Evolutionary conservation across 92 coral and sea anemone genomes (phyloP).

Genomic region (Parazoanthus swiftii): DNA sequence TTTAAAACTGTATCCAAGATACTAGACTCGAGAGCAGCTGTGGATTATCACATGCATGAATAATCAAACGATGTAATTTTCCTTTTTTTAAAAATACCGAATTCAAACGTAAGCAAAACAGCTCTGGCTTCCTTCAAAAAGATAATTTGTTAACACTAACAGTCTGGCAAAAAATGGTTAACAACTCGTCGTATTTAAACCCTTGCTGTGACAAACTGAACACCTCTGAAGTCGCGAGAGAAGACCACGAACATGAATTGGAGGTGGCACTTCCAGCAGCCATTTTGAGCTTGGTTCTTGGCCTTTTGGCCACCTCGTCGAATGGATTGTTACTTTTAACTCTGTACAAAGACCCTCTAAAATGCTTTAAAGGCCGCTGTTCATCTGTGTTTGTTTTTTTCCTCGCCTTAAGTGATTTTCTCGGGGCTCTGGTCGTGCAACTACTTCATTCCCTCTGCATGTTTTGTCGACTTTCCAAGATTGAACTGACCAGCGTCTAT

Average conservation of each 20-base stretch:
- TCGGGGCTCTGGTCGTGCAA: slow-evolving; percentile 59
- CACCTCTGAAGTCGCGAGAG: background rate
- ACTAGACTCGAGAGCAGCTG: background rate
- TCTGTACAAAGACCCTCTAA: slow-evolving; percentile 62
- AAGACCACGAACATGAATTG: background rate
- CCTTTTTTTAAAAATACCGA: background rate
- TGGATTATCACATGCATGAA: background rate
- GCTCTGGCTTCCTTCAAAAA: background rate
- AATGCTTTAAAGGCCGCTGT: slow-evolving; percentile 61
- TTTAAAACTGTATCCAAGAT: background rate
- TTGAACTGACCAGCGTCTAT: slow-evolving; percentile 2
- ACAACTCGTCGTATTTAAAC: background rate
- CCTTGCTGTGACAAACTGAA: background rate
- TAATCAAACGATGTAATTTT: background rate
- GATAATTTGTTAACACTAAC: background rate
- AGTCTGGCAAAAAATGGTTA: background rate
- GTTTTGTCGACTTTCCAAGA: slow-evolving; percentile 41
- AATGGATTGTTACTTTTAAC: slow-evolving; percentile 72
- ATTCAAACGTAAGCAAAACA: too few species aligned
- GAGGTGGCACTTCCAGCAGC: slow-evolving; percentile 47
- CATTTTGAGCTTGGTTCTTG: slow-evolving; percentile 61
- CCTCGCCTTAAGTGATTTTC: slow-evolving; percentile 64
- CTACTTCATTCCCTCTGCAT: slow-evolving; percentile 50
- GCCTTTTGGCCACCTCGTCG: slow-evolving; percentile 48
- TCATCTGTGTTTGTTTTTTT: slow-evolving; percentile 54